A percentile compares a stretch with the other conserved stretches of the same genome.
These are phyloP conservation scores for Mechanitis messenoides DNA, from an alignment of 2,888 invertebrate species.

Conservation along the genomic window DNA sequence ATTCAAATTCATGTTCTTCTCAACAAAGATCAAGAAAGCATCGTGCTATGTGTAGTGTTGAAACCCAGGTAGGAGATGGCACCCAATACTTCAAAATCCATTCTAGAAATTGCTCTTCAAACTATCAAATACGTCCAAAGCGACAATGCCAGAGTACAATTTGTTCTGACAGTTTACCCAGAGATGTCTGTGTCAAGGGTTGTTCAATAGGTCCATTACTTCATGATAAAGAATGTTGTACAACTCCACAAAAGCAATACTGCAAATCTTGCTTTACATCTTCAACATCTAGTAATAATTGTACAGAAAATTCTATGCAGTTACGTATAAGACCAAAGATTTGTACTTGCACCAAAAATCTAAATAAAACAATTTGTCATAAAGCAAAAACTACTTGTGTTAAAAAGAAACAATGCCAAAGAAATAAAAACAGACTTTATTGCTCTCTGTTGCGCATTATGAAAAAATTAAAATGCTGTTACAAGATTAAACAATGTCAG, in stretches of 20 bases:
- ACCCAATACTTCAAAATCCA: no score
- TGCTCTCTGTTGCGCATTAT: not conserved
- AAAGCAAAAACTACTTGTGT: not conserved
- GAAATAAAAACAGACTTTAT: not conserved
- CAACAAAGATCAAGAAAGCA: not conserved
- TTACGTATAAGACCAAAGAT: not conserved
- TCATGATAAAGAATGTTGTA: no score
- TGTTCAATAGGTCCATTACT: no score
- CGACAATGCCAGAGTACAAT: no score
- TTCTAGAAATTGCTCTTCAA: not conserved
- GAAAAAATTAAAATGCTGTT: not conserved
- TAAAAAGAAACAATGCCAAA: not conserved
- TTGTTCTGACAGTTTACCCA: no score
- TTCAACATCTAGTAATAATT: no score
- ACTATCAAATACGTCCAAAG: not conserved
- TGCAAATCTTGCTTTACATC: no score
- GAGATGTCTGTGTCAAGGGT: no score
- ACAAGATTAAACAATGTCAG: not conserved
- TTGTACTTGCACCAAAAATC: conserved; percentile 1
- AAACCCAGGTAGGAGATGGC: not conserved
- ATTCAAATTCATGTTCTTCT: not conserved
- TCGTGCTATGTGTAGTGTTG: not conserved
- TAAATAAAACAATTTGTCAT: not conserved
- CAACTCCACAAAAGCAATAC: no score
- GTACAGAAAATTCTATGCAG: no score